Evolutionary conservation across 2,113 vertebrate genomes (phyloP).

Genomic region (Plectropomus leopardus): DNA sequence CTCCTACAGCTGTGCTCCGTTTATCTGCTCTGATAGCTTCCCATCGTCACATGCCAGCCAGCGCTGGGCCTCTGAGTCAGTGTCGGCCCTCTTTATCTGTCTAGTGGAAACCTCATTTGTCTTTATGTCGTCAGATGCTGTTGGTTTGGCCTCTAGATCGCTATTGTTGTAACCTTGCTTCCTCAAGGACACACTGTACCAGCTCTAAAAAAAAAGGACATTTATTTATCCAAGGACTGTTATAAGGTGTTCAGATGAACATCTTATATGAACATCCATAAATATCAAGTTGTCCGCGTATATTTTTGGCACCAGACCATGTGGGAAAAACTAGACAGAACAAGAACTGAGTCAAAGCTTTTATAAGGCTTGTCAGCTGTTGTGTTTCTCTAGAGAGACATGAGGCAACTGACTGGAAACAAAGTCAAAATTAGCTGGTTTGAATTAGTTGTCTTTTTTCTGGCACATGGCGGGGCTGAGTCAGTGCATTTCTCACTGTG

Average conservation of each 20-base stretch:
- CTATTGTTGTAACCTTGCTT: slow-evolving; percentile 29
- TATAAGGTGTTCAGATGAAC: neutral
- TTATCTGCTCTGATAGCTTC: slow-evolving; percentile 40
- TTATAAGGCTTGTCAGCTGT: slow-evolving; percentile 57
- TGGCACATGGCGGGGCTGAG: slow-evolving; percentile 44
- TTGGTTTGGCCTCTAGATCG: slow-evolving; percentile 3
- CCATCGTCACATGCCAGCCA: slow-evolving; percentile 16
- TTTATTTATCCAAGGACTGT: neutral
- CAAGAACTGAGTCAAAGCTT: slow-evolving; percentile 48
- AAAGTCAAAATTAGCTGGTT: slow-evolving; percentile 60
- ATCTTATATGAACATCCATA: neutral
- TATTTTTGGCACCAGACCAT: slow-evolving; percentile 18
- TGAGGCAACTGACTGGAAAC: slow-evolving; percentile 56
- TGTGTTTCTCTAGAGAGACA: slow-evolving; percentile 23
- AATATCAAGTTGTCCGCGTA: neutral
- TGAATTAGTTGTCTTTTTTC: slow-evolving; percentile 56
- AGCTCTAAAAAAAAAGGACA: neutral
- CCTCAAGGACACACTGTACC: neutral
- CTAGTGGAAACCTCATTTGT: slow-evolving; percentile 25
- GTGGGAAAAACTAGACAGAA: slow-evolving; percentile 38
- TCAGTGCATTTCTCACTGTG: slow-evolving; percentile 48
- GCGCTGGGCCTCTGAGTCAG: slow-evolving; percentile 18
- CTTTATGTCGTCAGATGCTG: slow-evolving; percentile 13
- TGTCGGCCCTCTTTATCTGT: neutral
- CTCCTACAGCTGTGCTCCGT: slow-evolving; percentile 7